These are phyloP conservation scores for Lepus townsendii DNA, from an alignment of 2,797 vertebrate genomes.

Conservation along the genomic window DNA sequence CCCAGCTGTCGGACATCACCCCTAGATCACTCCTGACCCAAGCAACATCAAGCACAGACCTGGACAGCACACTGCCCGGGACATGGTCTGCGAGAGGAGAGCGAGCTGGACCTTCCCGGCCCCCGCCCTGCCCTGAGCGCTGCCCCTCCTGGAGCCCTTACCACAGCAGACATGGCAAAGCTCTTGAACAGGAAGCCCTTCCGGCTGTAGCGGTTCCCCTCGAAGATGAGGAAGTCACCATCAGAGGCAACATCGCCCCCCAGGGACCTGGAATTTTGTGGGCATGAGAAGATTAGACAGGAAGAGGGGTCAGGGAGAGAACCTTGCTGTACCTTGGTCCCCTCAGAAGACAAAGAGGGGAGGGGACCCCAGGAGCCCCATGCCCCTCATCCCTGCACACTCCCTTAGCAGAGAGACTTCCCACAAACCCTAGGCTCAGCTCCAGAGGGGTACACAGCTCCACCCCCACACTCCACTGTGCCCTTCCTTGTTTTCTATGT, in stretches of 20 bases:
- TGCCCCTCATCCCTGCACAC: neutral
- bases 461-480: neutral
- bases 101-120: neutral
- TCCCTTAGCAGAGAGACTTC: neutral
- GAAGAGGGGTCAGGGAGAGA: neutral
- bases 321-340: neutral
- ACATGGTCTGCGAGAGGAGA: neutral
- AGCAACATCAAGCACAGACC: no score
- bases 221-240: conserved; percentile 98
- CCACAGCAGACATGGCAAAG: conserved; percentile 98
- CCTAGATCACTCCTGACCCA: neutral
- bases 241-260: conserved; percentile 97
- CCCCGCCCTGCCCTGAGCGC: neutral
- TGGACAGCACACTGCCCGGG: neutral
- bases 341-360: neutral
- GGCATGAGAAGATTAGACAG: neutral
- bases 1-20: no score
- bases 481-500: neutral
- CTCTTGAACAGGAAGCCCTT: conserved; percentile 99
- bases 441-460: neutral
- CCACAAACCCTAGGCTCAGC: neutral
- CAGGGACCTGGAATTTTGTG: conserved; percentile 90
- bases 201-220: conserved; percentile 97
- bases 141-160: conserved; percentile 83
- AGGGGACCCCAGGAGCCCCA: neutral